A percentile compares a stretch with the other conserved stretches of the same genome.
Conservation (phyloP, 2,113 vertebrate genomes). For the Nycticryphes semicollaris region DNA sequence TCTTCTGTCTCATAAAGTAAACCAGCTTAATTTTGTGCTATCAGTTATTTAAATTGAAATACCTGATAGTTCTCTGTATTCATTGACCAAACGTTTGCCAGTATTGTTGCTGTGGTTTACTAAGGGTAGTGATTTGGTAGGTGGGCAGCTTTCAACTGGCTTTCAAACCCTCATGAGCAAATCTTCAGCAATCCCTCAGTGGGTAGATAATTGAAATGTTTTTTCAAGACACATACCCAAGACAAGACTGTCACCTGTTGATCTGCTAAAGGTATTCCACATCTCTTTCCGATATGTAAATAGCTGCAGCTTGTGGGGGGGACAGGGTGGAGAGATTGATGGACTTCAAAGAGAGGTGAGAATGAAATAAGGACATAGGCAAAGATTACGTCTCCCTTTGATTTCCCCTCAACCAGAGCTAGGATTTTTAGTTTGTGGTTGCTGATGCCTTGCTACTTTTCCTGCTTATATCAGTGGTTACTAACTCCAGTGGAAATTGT, state of each 20-base stretch:
- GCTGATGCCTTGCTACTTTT: neutral
- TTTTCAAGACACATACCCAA: neutral
- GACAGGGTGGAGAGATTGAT: neutral
- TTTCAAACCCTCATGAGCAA: neutral
- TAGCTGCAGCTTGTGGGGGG: neutral
- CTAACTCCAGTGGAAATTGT: neutral
- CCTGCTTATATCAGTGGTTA: neutral
- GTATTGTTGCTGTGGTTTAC: neutral
- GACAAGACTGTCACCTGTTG: neutral
- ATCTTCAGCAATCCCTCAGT: neutral
- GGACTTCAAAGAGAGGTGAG: neutral
- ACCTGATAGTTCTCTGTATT: neutral
- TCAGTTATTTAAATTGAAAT: neutral
- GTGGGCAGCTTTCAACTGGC: neutral
- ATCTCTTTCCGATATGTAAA: accelerated
- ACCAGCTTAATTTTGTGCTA: neutral
- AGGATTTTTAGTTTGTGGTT: neutral
- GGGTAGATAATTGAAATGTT: neutral
- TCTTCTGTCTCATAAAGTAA: neutral
- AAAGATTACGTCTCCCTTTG: neutral
- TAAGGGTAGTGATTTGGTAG: neutral
- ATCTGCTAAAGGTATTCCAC: neutral
- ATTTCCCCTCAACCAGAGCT: neutral
- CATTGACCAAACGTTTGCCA: neutral
- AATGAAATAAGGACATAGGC: neutral